Conservation (phyloP, 1,140 invertebrate species). For the Chionoecetes opilio region DNA sequence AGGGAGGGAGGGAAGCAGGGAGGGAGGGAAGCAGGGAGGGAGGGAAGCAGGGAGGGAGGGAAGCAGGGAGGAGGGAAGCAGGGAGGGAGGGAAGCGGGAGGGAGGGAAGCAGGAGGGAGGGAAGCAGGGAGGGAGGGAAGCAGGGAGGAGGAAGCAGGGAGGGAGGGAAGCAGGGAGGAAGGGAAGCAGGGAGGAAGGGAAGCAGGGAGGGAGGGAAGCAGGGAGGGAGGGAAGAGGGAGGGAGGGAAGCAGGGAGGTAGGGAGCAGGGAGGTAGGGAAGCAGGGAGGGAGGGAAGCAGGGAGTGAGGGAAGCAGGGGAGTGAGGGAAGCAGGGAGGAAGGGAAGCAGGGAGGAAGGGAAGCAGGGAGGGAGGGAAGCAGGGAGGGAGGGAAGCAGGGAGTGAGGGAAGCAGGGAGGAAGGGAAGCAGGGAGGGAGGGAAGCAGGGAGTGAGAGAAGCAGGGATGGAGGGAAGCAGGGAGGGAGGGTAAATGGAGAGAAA, state of each 20-base stretch:
- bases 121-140: background rate
- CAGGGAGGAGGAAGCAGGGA: background rate
- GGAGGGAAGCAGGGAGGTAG: too few relatives aligned
- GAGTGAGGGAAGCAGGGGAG: conserved; percentile 29
- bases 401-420: too few relatives aligned
- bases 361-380: background rate
- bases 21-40: background rate
- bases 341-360: background rate
- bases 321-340: too few relatives aligned
- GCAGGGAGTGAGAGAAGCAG: background rate
- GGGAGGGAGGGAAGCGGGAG: too few relatives aligned
- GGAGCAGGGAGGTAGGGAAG: background rate
- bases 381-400: conserved; percentile 9
- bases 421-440: background rate
- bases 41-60: background rate
- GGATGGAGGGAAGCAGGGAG: background rate
- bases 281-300: background rate
- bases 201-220: background rate
- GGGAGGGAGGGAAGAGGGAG: conserved; percentile 19
- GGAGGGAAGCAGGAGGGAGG: background rate
- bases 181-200: background rate
- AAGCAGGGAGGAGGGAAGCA: too few relatives aligned
- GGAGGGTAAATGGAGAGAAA: background rate
- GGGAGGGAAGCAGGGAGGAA: too few relatives aligned
- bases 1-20: background rate